A percentile compares a stretch with the other conserved stretches of the same genome.
Evolutionary conservation across 2,797 vertebrate species (phyloP).

Genomic region (Acropternis orthonyx): DNA sequence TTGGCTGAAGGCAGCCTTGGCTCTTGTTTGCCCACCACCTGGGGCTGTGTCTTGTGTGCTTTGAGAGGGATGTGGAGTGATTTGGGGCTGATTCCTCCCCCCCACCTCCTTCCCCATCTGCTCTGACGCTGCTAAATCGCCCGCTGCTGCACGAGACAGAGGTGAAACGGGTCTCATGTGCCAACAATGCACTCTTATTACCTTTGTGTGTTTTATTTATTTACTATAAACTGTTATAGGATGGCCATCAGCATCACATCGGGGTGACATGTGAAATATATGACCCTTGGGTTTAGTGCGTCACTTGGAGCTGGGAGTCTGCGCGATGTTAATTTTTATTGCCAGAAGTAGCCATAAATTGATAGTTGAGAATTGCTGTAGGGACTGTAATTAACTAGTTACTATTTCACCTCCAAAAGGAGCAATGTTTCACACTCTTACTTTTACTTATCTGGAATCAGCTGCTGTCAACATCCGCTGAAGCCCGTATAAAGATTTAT

Average conservation of each 20-base stretch:
- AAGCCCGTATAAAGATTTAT: slow-evolving; percentile 81
- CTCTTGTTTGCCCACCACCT: accelerated
- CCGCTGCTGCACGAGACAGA: accelerated
- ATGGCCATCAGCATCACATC: background rate
- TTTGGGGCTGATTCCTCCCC: background rate
- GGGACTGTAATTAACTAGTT: slow-evolving; percentile 79
- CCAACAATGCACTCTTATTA: background rate
- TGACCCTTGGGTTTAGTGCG: background rate
- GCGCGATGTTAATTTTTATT: slow-evolving; percentile 73
- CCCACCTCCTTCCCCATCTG: background rate
- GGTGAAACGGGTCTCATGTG: accelerated
- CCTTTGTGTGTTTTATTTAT: slow-evolving; percentile 56
- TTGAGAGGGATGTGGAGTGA: background rate
- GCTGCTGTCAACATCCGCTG: slow-evolving; percentile 73
- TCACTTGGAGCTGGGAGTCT: slow-evolving; percentile 37
- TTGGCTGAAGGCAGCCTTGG: background rate
- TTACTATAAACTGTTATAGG: slow-evolving; percentile 16
- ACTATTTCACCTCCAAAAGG: slow-evolving; percentile 79
- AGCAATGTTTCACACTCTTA: slow-evolving; percentile 75
- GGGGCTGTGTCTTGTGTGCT: background rate
- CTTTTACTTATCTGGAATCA: slow-evolving; percentile 79
- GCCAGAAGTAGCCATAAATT: slow-evolving; percentile 73
- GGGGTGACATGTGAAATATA: background rate
- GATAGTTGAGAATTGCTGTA: slow-evolving; percentile 72
- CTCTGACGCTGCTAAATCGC: accelerated